Base-by-base conservation (phyloP, 1,140 invertebrate species). In the Babylonia areolata region DNA sequence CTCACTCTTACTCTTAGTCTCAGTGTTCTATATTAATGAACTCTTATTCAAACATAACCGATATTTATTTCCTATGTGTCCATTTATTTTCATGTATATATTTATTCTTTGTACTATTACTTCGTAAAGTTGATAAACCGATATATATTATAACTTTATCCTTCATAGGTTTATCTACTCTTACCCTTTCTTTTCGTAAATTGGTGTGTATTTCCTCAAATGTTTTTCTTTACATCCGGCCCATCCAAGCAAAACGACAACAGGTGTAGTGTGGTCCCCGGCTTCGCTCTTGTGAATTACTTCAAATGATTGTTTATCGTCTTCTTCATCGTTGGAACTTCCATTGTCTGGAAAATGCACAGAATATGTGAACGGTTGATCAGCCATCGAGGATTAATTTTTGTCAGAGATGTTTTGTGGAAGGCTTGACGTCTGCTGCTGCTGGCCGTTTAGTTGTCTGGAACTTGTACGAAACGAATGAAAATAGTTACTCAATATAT, bases 241-340 rank as follows among this genome's bases (percentile, higher is more conserved):
- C 97, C 97, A 97, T 54, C 97, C 97, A 81, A 97, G 94, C 2
- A 97, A 91, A 88, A 97, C 94, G n/a, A 97, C 95, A 1, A 97
- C 95, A 17, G 97, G 96, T 79, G 69, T 6, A n/a, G 28, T 5
- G 5, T 64, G 82, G 31, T 42, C 31, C 37, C 75, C 82, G 75
- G 39, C 69, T 31, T 46, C 69, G 20, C 82, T 37, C 31, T 33
- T 84, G 82, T 73, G n/a, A 35, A 84, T 84, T 23, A 84, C 37
- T 84, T 84, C 82, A 33, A 84, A 84, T 0, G 82, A 84, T 46
- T 84, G 73, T 33, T 39, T 73, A 20, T 73, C 82, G 28, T 84
- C 82, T 2, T 84, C 82, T 35, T 84, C 82, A 31, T 33, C 82
- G 17, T 37, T 75, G 0, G 69, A 64, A 33, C 40, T 46, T 0